Percentiles rank a stretch among this genome's conserved stretches.
Conservation (phyloP, 2,888 invertebrate species). For the Taenaris catops region DNA sequence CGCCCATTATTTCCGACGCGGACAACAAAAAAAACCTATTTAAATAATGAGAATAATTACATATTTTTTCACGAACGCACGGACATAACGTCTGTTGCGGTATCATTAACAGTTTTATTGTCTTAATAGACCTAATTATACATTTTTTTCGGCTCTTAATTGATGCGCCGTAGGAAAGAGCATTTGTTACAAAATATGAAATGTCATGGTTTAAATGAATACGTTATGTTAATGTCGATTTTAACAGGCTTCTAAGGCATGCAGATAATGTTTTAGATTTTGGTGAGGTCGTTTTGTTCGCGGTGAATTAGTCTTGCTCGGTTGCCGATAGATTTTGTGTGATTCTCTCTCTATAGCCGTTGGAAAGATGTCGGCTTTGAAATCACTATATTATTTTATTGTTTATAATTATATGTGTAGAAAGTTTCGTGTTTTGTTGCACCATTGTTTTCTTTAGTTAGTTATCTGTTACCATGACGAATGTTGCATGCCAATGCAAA, state of each 20-base stretch:
- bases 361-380: conserved; percentile 25
- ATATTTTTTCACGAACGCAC: conserved; percentile 73
- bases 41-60: conserved; percentile 79
- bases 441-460: too few relatives aligned
- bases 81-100: conserved; percentile 74
- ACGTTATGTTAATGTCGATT: conserved; percentile 72
- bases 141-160: conserved; percentile 77
- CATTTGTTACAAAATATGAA: conserved; percentile 78
- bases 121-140: conserved; percentile 79
- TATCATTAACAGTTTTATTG: conserved; percentile 79
- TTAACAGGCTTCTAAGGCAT: conserved; percentile 62
- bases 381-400: conserved; percentile 36
- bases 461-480: too few relatives aligned
- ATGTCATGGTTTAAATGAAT: conserved; percentile 78
- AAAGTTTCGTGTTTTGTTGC: too few relatives aligned
- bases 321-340: conserved; percentile 58
- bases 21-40: conserved; percentile 72
- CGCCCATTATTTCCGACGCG: conserved; percentile 67
- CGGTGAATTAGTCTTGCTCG: conserved; percentile 67
- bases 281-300: conserved; percentile 66
- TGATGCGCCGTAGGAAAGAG: conserved; percentile 73
- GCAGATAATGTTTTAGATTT: conserved; percentile 60
- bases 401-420: too few relatives aligned
- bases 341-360: conserved; percentile 53
- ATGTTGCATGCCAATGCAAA: too few relatives aligned